phyloP scores from a whole-genome alignment of 2,113 vertebrate genomes.

The Natator depressus region DNA sequence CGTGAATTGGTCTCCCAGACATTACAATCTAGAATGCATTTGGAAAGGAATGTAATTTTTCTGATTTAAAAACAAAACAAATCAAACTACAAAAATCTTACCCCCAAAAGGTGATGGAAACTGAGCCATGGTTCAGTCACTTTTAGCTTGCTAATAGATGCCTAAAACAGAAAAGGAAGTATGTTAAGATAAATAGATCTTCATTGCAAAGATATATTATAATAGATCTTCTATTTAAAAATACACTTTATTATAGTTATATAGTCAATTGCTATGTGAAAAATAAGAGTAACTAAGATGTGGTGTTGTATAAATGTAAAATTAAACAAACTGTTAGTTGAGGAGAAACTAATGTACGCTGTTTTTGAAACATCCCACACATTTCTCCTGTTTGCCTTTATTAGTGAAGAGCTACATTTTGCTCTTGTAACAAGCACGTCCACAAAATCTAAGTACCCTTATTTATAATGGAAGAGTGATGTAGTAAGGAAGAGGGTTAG shows the following conservation, averaged over 20 bases:
- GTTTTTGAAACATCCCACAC: neutral
- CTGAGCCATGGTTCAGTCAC: slow-evolving; percentile 95
- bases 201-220: neutral
- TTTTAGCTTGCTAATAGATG: slow-evolving; percentile 76
- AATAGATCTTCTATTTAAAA: neutral
- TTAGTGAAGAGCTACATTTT: neutral
- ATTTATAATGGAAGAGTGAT: neutral
- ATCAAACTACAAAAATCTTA: slow-evolving; percentile 75
- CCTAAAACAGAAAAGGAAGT: slow-evolving; percentile 63
- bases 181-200: neutral
- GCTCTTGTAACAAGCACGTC: neutral
- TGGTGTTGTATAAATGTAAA: neutral
- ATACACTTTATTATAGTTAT: neutral
- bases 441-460: neutral
- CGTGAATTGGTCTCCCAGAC: neutral
- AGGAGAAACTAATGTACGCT: neutral
- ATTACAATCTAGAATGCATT: neutral
- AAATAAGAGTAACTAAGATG: neutral
- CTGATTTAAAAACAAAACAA: neutral
- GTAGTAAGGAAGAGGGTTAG: neutral
- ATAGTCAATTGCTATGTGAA: neutral
- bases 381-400: rapidly evolving
- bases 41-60: rapidly evolving
- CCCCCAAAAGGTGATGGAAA: slow-evolving; percentile 96
- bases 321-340: neutral